Percentiles rank a stretch among this genome's conserved stretches.
These are phyloP conservation scores for Drosophila kambysellisi DNA, from an alignment of 2,888 invertebrate species.

Conservation along the genomic window DNA sequence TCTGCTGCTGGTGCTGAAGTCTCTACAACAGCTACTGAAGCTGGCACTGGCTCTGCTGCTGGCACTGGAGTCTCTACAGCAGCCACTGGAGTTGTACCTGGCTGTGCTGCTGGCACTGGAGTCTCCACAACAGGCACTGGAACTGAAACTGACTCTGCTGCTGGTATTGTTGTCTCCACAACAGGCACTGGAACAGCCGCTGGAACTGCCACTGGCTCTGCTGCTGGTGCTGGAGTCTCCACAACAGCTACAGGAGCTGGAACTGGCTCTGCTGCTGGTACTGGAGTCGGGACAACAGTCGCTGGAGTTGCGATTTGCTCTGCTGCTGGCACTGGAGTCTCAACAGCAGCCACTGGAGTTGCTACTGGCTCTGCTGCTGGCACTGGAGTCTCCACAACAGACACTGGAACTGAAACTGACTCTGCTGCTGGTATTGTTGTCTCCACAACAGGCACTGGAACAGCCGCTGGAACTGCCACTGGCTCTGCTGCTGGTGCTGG, in stretches of 20 bases:
- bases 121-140: neutral
- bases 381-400: neutral
- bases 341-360: neutral
- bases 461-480: neutral
- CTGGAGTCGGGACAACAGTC: neutral
- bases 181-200: neutral
- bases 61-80: neutral
- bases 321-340: neutral
- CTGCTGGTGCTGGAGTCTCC: neutral
- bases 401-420: neutral
- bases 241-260: neutral
- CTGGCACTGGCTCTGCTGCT: neutral
- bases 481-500: neutral
- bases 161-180: neutral
- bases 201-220: neutral
- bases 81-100: neutral
- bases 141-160: neutral
- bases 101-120: neutral
- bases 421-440: neutral
- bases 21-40: neutral
- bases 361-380: neutral
- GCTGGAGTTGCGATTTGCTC: neutral
- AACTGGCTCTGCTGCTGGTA: neutral
- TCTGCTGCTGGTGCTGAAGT: neutral
- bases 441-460: neutral